These are phyloP conservation scores for Chelidonichthys spinosus DNA, from an alignment of 2,797 vertebrate species.

Conservation along the genomic window DNA sequence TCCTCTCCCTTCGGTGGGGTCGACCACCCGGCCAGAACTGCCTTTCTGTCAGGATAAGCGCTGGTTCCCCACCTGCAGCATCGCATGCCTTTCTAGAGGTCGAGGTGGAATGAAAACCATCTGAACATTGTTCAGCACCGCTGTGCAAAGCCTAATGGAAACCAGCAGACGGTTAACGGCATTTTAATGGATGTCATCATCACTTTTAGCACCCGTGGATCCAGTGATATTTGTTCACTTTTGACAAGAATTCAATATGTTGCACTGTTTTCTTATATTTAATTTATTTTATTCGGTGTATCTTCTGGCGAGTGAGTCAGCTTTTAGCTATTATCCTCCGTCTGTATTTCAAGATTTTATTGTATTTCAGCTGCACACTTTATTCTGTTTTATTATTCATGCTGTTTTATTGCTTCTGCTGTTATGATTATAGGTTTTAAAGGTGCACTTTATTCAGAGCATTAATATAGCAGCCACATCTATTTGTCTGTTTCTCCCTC, in stretches of 20 bases:
- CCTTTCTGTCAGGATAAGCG: slow-evolving; percentile 17
- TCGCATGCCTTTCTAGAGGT: not conserved
- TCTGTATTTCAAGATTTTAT: not conserved
- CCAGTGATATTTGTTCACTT: not conserved
- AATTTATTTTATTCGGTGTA: too few species aligned
- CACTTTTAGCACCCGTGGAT: not conserved
- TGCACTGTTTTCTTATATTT: not conserved
- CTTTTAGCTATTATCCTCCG: not conserved
- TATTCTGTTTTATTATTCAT: not conserved
- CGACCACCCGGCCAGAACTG: slow-evolving; percentile 10
- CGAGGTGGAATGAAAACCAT: slow-evolving; percentile 48
- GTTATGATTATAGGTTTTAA: too few species aligned
- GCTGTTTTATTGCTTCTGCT: not conserved
- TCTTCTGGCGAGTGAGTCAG: not conserved
- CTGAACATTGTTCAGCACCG: slow-evolving; percentile 15
- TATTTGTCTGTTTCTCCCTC: too few species aligned
- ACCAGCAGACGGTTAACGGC: not conserved
- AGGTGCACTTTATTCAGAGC: too few species aligned
- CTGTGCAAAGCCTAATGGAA: not conserved
- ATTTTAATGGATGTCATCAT: not conserved
- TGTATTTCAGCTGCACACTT: not conserved
- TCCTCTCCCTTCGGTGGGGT: slow-evolving; percentile 29
- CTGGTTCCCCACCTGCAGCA: slow-evolving; percentile 52
- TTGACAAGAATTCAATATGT: not conserved
- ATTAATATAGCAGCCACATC: too few species aligned